Conservation (phyloP, 2,113 vertebrate species). For the Sclerurus mexicanus region DNA sequence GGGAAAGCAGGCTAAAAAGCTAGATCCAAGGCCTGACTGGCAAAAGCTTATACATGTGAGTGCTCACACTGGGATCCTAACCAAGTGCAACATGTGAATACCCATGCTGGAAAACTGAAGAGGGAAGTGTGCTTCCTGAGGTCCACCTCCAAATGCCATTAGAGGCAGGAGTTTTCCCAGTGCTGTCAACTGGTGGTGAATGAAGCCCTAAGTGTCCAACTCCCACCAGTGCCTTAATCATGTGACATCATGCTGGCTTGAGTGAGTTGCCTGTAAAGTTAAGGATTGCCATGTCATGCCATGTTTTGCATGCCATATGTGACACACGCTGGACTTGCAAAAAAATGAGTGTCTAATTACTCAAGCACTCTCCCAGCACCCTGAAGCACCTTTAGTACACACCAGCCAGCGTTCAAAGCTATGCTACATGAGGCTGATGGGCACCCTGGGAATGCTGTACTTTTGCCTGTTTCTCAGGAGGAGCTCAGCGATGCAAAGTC, state of each 20-base stretch:
- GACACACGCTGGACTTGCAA: neutral
- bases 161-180: neutral
- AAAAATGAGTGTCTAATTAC: neutral
- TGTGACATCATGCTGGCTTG: accelerated
- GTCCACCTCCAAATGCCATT: neutral
- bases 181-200: neutral
- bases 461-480: conserved; percentile 77
- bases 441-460: neutral
- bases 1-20: neutral
- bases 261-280: neutral
- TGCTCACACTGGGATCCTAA: neutral
- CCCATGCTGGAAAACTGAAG: neutral
- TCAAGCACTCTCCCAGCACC: neutral
- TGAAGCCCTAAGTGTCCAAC: neutral
- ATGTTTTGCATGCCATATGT: neutral
- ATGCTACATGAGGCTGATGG: neutral
- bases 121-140: neutral
- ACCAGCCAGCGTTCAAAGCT: neutral
- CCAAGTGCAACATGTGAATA: neutral
- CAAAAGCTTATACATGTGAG: neutral
- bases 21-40: neutral
- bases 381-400: neutral
- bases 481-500: conserved; percentile 86
- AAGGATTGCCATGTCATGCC: neutral
- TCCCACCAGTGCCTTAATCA: neutral